Evolutionary conservation across 2,888 invertebrate species (phyloP).

Genomic region (Ophion obscuratus): DNA sequence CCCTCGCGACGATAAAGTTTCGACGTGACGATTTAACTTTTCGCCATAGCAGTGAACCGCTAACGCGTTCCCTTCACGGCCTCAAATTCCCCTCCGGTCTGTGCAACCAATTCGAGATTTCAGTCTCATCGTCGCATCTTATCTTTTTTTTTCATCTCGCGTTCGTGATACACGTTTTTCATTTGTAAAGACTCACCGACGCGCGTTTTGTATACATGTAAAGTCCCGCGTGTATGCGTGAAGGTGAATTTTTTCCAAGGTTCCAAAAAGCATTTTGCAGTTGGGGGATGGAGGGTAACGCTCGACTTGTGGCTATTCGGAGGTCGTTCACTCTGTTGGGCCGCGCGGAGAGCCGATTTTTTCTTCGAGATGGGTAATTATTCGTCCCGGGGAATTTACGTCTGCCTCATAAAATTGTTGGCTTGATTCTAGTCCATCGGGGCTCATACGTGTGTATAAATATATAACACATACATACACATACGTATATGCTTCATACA

Average conservation of each 20-base stretch:
- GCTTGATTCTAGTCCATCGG: slow-evolving; percentile 58
- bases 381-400: slow-evolving; percentile 71
- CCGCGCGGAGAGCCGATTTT: slow-evolving; percentile 54
- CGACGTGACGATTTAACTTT: slow-evolving; percentile 45
- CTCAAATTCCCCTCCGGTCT: slow-evolving; percentile 3
- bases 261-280: slow-evolving; percentile 38
- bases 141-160: slow-evolving; percentile 10
- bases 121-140: neutral
- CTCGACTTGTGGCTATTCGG: slow-evolving; percentile 61
- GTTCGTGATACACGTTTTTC: neutral
- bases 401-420: slow-evolving; percentile 68
- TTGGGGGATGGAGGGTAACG: slow-evolving; percentile 21
- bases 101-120: slow-evolving; percentile 9
- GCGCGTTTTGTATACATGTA: neutral
- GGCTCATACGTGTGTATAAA: neutral
- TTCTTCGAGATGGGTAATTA: slow-evolving; percentile 67
- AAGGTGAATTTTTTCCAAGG: slow-evolving; percentile 44
- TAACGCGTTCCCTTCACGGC: slow-evolving; percentile 21
- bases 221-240: neutral
- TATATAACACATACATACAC: neutral
- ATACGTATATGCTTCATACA: neutral
- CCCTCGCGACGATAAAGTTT: slow-evolving; percentile 36
- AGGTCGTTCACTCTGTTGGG: slow-evolving; percentile 70
- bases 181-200: slow-evolving; percentile 6
- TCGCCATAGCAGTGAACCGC: slow-evolving; percentile 13